Percentiles rank a stretch among this genome's conserved stretches.
Conservation (phyloP, 1,140 invertebrate genomes). For the Maconellicoccus hirsutus region DNA sequence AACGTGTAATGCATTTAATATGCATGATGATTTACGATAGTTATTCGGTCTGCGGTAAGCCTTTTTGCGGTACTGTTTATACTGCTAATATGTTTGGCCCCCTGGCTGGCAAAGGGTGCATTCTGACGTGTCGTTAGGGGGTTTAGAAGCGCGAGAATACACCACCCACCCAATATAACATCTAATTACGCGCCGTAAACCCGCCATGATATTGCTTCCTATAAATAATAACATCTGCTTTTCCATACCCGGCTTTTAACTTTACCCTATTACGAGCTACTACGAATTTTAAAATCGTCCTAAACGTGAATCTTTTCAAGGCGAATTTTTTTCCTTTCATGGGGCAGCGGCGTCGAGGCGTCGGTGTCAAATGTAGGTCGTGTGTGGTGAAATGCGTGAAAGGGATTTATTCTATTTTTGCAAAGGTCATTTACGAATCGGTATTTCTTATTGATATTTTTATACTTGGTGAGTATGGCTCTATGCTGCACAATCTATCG, state of each 20-base stretch:
- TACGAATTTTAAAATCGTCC: not conserved
- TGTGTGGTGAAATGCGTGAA: no score
- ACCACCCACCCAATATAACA: conserved; percentile 18
- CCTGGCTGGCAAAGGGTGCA: conserved; percentile 12
- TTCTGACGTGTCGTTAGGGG: conserved; percentile 16
- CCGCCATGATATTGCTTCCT: conserved; percentile 20
- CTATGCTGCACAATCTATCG: no score
- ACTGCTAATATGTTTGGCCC: conserved; percentile 18
- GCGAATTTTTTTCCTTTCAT: no score
- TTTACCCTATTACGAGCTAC: not conserved
- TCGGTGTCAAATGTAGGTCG: no score
- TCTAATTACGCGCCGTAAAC: conserved; percentile 17
- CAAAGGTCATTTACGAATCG: no score
- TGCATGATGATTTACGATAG: conserved; percentile 15
- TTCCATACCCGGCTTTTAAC: conserved; percentile 7
- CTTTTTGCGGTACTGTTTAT: conserved; percentile 21
- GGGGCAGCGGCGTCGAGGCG: no score
- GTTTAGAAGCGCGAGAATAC: conserved; percentile 15
- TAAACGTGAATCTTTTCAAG: not conserved
- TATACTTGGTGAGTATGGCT: no score
- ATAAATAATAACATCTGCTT: conserved; percentile 22
- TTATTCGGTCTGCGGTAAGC: conserved; percentile 15
- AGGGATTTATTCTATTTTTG: no score
- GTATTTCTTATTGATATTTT: no score
- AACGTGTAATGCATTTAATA: conserved; percentile 19